Evolutionary conservation across 2,797 vertebrate genomes (phyloP).

Genomic region (Paramormyrops hopkinsi): DNA sequence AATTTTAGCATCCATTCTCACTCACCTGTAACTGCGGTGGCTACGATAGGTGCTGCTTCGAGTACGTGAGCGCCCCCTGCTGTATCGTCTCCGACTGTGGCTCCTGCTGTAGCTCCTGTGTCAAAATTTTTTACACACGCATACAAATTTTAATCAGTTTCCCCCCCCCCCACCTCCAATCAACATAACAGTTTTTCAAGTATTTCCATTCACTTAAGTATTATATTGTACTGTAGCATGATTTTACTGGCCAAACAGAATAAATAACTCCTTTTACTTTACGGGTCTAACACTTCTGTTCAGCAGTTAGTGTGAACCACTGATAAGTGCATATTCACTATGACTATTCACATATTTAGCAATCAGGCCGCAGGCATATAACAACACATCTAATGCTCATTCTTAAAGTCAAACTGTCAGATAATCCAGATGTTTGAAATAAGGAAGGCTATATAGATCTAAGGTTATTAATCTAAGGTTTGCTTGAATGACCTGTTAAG

Average conservation of each 20-base stretch:
- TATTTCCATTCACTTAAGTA: not conserved
- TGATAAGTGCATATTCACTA: not conserved
- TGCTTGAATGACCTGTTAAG: not conserved
- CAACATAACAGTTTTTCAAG: not conserved
- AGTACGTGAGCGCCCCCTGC: slow-evolving; percentile 68
- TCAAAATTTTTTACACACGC: not conserved
- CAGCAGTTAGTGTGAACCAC: not conserved
- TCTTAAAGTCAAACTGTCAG: not conserved
- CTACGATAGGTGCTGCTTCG: slow-evolving; percentile 82
- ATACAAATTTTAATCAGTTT: not conserved
- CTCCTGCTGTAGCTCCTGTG: slow-evolving; percentile 83
- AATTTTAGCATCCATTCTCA: not conserved
- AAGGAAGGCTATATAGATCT: not conserved
- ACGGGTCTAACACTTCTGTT: not conserved
- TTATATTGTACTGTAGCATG: not conserved
- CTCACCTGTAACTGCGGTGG: slow-evolving; percentile 72
- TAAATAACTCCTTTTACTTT: not conserved
- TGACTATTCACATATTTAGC: not conserved
- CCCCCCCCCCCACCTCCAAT: not conserved
- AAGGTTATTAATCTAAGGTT: not conserved
- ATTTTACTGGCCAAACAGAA: not conserved
- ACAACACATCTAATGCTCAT: not conserved
- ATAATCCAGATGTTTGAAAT: not conserved
- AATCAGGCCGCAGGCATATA: not conserved
- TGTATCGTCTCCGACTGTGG: slow-evolving; percentile 71